Percentiles rank a stretch among this genome's conserved stretches.
These are phyloP conservation scores for Montipora foliosa DNA, from an alignment of 64 coral and sea anemone species.

Conservation along the genomic window DNA sequence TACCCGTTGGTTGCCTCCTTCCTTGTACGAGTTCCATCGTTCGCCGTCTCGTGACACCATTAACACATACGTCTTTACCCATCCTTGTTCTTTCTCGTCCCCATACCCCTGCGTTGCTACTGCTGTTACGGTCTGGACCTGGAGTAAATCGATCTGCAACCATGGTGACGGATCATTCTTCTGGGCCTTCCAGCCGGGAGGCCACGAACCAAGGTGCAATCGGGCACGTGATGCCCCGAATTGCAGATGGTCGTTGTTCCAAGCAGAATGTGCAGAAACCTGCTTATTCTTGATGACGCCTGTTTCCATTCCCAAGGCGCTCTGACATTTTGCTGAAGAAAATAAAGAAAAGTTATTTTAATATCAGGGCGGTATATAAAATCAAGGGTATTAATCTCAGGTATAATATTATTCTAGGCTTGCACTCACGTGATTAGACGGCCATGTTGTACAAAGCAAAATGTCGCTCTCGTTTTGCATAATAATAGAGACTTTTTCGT, in stretches of 20 bases:
- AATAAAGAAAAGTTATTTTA: not conserved
- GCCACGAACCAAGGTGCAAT: conserved; percentile 65
- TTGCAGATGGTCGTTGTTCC: conserved; percentile 43
- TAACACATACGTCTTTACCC: conserved; percentile 83
- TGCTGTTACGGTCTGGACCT: conserved; percentile 54
- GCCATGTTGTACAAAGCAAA: no score
- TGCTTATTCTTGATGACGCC: conserved; percentile 66
- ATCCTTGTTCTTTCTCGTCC: conserved; percentile 43
- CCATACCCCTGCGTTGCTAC: conserved; percentile 86
- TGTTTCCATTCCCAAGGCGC: conserved; percentile 76
- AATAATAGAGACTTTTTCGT: no score
- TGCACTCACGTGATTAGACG: no score
- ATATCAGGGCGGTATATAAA: no score
- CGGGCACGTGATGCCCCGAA: conserved; percentile 81
- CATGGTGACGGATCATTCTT: conserved; percentile 75
- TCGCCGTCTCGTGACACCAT: conserved; percentile 62
- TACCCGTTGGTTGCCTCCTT: conserved; percentile 74
- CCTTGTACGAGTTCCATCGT: conserved; percentile 57
- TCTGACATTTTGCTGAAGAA: conserved; percentile 61
- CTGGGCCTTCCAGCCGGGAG: conserved; percentile 82
- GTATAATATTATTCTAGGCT: no score
- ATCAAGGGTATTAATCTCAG: no score
- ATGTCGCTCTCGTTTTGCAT: no score
- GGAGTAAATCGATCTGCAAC: conserved; percentile 77
- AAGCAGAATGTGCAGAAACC: conserved; percentile 71